A percentile compares a stretch with the other conserved stretches of the same genome.
phyloP scores from a whole-genome alignment of 2,888 invertebrate species.

The Smittia sp. region DNA sequence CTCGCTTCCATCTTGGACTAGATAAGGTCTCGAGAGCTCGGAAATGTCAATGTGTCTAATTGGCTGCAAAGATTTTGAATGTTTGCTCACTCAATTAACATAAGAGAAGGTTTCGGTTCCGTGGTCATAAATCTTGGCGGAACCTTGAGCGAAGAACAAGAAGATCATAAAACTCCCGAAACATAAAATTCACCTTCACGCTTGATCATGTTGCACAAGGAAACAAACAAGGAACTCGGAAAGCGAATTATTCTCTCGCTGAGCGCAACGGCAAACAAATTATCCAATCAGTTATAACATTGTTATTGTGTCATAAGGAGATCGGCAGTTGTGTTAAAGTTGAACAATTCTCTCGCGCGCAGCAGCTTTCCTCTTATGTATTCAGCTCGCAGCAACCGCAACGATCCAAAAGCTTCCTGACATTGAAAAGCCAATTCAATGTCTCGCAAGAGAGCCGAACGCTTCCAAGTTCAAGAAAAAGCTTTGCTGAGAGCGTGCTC shows the following conservation, averaged over 20 bases:
- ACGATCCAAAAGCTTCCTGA: background rate
- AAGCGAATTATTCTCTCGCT: background rate
- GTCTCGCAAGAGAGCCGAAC: background rate
- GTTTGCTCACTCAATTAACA: too few relatives aligned
- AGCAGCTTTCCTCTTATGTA: too few relatives aligned
- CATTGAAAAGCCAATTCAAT: slow-evolving; percentile 1
- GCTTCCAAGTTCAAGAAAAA: background rate
- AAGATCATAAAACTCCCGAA: background rate
- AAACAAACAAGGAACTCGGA: background rate
- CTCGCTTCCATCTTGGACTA: background rate
- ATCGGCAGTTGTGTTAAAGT: background rate
- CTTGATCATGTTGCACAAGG: background rate
- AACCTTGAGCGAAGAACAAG: too few relatives aligned
- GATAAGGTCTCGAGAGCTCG: background rate
- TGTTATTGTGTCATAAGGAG: slow-evolving; percentile 16
- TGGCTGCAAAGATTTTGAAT: too few relatives aligned
- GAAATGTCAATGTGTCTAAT: too few relatives aligned
- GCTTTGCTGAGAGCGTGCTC: background rate
- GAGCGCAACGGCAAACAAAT: background rate
- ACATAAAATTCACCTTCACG: background rate
- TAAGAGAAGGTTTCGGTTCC: too few relatives aligned
- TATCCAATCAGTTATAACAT: slow-evolving; percentile 26
- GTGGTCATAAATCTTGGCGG: too few relatives aligned
- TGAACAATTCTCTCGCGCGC: too few relatives aligned
- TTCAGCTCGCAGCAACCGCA: background rate